Evolutionary conservation across 2,888 invertebrate species (phyloP).

Genomic region (Ophion obscuratus): DNA sequence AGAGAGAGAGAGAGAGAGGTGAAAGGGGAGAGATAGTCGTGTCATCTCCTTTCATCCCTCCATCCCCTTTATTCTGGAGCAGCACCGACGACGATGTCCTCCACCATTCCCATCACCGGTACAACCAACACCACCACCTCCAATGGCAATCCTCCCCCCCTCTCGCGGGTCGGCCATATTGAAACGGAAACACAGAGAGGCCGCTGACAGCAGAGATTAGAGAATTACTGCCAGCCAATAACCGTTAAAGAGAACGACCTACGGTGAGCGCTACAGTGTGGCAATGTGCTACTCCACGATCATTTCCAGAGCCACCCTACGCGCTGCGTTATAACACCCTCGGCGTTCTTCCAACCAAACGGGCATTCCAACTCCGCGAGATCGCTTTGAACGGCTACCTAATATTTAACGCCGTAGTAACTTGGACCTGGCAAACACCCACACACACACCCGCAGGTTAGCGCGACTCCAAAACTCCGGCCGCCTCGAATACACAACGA

Average conservation of each 20-base stretch:
- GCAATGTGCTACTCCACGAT: slow-evolving; percentile 53
- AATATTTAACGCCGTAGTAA: slow-evolving; percentile 78
- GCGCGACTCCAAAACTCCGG: not conserved
- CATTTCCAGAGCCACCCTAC: slow-evolving; percentile 67
- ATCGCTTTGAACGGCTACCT: slow-evolving; percentile 77
- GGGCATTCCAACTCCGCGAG: slow-evolving; percentile 75
- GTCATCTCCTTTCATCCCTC: slow-evolving; percentile 25
- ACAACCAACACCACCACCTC: not conserved
- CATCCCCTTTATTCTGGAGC: slow-evolving; percentile 32
- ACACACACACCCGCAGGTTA: not conserved
- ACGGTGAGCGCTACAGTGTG: slow-evolving; percentile 71
- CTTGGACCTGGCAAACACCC: slow-evolving; percentile 56
- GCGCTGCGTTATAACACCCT: slow-evolving; percentile 50
- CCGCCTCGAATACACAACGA: not conserved
- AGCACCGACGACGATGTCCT: slow-evolving; percentile 25
- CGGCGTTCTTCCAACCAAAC: slow-evolving; percentile 32
- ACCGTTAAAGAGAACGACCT: slow-evolving; percentile 83
- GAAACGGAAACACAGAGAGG: slow-evolving; percentile 81
- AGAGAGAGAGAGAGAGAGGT: not conserved
- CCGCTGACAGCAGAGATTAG: slow-evolving; percentile 82
- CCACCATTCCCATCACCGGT: not conserved
- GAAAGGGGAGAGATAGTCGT: slow-evolving; percentile 4
- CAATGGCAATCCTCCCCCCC: slow-evolving; percentile 8
- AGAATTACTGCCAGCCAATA: slow-evolving; percentile 82
- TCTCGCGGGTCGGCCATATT: slow-evolving; percentile 76